Conservation (phyloP, 2,797 vertebrate genomes). For the Cryptoblepharus egeriae region DNA sequence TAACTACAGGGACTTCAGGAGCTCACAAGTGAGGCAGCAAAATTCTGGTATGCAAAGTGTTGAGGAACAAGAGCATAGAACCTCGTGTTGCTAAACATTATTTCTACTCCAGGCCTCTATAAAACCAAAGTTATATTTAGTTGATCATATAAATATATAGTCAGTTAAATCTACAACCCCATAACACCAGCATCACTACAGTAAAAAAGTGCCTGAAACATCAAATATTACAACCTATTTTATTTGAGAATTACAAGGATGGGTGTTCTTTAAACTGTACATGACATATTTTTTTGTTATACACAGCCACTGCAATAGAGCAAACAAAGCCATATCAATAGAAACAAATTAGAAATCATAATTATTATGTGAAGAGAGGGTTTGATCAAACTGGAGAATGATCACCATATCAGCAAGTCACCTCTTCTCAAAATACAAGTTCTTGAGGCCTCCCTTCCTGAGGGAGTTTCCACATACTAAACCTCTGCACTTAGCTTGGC, state of each 20-base stretch:
- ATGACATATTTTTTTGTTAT: neutral
- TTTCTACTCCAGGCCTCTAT: neutral
- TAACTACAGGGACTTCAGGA: neutral
- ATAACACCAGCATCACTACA: neutral
- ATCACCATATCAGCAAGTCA: neutral
- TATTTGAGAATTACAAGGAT: neutral
- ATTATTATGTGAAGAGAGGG: conserved; percentile 5
- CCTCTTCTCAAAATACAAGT: neutral
- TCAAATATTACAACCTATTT: neutral
- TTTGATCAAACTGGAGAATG: conserved; percentile 10
- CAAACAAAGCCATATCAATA: neutral
- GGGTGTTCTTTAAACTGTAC: neutral
- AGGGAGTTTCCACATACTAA: neutral
- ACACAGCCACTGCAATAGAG: neutral
- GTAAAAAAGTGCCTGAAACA: neutral
- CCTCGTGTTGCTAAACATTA: no score
- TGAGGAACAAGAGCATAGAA: no score
- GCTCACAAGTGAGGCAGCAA: neutral
- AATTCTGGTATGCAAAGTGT: neutral
- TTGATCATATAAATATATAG: neutral
- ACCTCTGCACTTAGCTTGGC: neutral
- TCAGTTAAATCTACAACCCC: neutral
- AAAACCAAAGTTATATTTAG: neutral
- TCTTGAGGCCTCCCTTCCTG: no score
- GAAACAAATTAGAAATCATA: conserved; percentile 1